phyloP scores from a whole-genome alignment of 1,140 invertebrate genomes.

The Drosophila auraria region DNA sequence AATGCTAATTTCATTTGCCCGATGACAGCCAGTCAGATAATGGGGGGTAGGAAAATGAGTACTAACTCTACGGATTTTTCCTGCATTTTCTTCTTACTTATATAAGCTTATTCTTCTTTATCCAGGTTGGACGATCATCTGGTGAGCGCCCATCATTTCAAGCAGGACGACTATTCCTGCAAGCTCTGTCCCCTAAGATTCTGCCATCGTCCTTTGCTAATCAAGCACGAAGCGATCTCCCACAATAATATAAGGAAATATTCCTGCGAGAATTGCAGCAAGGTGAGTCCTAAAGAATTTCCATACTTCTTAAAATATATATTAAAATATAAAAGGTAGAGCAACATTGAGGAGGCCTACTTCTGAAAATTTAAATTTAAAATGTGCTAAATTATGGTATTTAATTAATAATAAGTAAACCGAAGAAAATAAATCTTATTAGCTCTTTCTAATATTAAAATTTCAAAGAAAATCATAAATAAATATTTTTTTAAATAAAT shows the following conservation, averaged over 20 bases:
- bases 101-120: slow-evolving; percentile 30
- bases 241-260: slow-evolving; percentile 93
- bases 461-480: too few relatives aligned
- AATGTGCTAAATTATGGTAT: too few relatives aligned
- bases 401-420: too few relatives aligned
- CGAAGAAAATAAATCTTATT: too few relatives aligned
- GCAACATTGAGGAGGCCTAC: too few relatives aligned
- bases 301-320: too few relatives aligned
- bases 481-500: too few relatives aligned
- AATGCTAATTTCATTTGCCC: slow-evolving; percentile 75
- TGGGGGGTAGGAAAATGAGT: not conserved
- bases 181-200: slow-evolving; percentile 94
- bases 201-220: slow-evolving; percentile 92
- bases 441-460: too few relatives aligned
- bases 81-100: slow-evolving; percentile 1
- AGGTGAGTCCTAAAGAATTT: slow-evolving; percentile 86
- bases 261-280: slow-evolving; percentile 97
- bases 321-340: too few relatives aligned
- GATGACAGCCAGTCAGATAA: slow-evolving; percentile 65
- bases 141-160: slow-evolving; percentile 91
- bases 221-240: slow-evolving; percentile 92
- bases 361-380: too few relatives aligned
- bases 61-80: slow-evolving; percentile 1
- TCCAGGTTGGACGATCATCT: slow-evolving; percentile 93
- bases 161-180: slow-evolving; percentile 92